Evolutionary conservation across 2,113 vertebrate species (phyloP), one percentile per base, ranked within the genome.

Genomic region (Rhabdomys dilectus): DNA sequence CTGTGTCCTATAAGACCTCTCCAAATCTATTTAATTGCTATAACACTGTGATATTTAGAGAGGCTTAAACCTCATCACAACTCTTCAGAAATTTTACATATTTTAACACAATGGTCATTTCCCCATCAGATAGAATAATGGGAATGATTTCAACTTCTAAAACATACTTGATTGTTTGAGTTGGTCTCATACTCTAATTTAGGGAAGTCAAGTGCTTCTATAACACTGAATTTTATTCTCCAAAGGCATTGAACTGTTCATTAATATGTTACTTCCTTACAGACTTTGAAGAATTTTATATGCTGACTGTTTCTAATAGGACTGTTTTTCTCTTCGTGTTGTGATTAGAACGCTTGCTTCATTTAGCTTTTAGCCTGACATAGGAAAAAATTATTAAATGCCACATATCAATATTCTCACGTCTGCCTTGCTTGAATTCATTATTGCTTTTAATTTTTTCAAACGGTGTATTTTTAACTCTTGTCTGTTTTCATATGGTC

Each of bases 81-180:
- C 11, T 86, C 5, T 78, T 89, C 8, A 36, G 64, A 86, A 70
- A 36, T 77, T 85, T 91, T 26, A 66, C 60, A 34, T 15, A 81
- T 81, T 96, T 93, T 34, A 64, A 34, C 13, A 89, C 36, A 62
- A 51, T 80, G 60, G 24, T 13, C 53, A 73, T 53, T 89, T 90
- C 39, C 15, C 24, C 3, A 86, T 82, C 51, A 77, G 11, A 73
- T 82, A 29, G 36, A 82, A 89, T 89, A 2, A 26, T 80, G 88
- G 62, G 86, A 95, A 92, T 82, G 70, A 73, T 89, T 95, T 95
- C 60, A 82, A 48, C n/a, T 72, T 95, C n/a, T 92, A 60, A 88
- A 72, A 95, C 77, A 31, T 66, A 81, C 72, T 96, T 19, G 76
- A 9, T 24, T 93, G 34, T 91, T 81, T 42, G 21, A 66, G 12